A percentile compares a stretch with the other conserved stretches of the same genome.
Conservation (phyloP, 2,113 vertebrate genomes). For the Nanorana parkeri region DNA sequence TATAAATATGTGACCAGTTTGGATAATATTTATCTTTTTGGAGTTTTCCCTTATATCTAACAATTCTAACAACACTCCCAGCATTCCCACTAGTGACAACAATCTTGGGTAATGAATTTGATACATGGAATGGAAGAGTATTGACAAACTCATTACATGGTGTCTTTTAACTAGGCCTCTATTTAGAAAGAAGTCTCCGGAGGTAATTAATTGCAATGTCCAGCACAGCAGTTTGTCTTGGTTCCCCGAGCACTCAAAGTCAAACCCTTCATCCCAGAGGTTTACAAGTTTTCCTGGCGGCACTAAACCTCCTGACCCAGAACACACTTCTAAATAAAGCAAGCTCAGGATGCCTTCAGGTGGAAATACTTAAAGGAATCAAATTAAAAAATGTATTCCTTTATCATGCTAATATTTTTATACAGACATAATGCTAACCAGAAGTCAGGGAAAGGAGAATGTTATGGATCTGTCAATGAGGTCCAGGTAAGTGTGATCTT, state of each 20-base stretch:
- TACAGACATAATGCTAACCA: no score
- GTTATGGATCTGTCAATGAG: no score
- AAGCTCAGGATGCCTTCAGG: no score
- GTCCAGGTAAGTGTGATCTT: no score
- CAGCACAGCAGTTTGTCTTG: slow-evolving; percentile 21
- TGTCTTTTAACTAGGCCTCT: slow-evolving; percentile 36
- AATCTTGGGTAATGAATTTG: slow-evolving; percentile 29
- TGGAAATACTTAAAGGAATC: neutral
- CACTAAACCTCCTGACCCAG: neutral
- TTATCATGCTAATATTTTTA: no score
- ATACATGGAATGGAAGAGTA: slow-evolving; percentile 21
- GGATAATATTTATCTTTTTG: no score
- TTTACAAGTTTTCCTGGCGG: slow-evolving; percentile 10
- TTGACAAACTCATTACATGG: slow-evolving; percentile 40
- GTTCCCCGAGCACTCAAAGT: slow-evolving; percentile 32
- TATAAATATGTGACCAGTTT: no score
- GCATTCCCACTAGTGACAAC: neutral
- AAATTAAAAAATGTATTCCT: no score
- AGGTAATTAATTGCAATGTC: slow-evolving; percentile 17
- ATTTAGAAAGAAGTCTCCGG: slow-evolving; percentile 21
- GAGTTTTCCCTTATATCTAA: no score
- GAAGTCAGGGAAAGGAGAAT: no score
- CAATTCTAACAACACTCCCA: neutral
- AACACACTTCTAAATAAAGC: neutral
- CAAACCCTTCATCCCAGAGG: neutral